A percentile compares a stretch with the other conserved stretches of the same genome.
phyloP scores from a whole-genome alignment of 2,113 vertebrate genomes.

The Albula glossodonta region DNA sequence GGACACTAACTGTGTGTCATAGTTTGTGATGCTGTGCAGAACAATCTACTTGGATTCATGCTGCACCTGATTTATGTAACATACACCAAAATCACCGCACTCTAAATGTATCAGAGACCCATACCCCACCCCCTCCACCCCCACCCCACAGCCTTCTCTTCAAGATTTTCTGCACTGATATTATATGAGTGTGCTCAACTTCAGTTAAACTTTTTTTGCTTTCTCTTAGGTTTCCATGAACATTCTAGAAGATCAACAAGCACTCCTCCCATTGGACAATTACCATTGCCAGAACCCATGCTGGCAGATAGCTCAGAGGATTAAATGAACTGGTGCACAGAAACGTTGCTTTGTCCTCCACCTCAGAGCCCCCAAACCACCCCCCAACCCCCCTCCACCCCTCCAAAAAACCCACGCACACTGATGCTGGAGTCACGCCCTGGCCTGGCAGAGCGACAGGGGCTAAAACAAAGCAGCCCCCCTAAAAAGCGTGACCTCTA shows the following conservation, averaged over 20 bases:
- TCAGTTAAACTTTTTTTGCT: not conserved
- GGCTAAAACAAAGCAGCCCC: slow-evolving; percentile 49
- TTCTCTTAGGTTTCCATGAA: not conserved
- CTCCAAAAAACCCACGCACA: not conserved
- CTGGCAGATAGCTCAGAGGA: not conserved
- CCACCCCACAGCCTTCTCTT: too few relatives aligned
- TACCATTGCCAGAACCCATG: slow-evolving; percentile 8
- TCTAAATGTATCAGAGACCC: too few relatives aligned
- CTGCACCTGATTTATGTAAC: too few relatives aligned
- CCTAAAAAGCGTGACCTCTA: slow-evolving; percentile 69
- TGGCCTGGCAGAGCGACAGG: slow-evolving; percentile 42
- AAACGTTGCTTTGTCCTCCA: slow-evolving; percentile 33
- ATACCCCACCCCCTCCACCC: too few relatives aligned
- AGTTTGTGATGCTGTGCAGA: not conserved
- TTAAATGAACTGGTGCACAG: slow-evolving; percentile 15
- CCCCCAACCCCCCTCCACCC: not conserved
- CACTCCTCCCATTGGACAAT: not conserved
- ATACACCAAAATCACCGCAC: too few relatives aligned
- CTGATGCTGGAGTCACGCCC: slow-evolving; percentile 39
- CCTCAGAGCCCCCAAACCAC: not conserved
- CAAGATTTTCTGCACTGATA: too few relatives aligned
- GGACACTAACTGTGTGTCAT: too few relatives aligned
- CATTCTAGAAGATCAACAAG: not conserved
- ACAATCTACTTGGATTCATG: not conserved
- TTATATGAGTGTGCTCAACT: too few relatives aligned